Evolutionary conservation across 1,140 invertebrate species (phyloP).

Genomic region (Aphelinus certus): DNA sequence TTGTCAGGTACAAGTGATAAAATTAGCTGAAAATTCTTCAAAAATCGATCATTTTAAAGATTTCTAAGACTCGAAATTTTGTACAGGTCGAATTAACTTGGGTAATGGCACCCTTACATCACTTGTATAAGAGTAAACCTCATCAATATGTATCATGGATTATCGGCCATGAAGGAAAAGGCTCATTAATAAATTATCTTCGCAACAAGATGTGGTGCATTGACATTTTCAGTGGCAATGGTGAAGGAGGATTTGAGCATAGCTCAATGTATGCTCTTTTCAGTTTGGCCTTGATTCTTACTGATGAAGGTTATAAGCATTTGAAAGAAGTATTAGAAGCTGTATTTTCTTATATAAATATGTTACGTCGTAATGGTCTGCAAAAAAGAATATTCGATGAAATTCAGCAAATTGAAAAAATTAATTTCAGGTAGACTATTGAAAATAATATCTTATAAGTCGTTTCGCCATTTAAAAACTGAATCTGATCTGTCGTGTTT

Average conservation of each 20-base stretch:
- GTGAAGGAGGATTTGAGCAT: slow-evolving; percentile 78
- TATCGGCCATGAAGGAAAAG: slow-evolving; percentile 88
- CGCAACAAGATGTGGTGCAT: slow-evolving; percentile 86
- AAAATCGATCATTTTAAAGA: slow-evolving; percentile 27
- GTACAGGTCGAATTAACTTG: slow-evolving; percentile 79
- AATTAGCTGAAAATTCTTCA: slow-evolving; percentile 23
- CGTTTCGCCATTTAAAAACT: too few species aligned
- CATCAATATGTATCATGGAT: slow-evolving; percentile 83
- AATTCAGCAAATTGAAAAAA: slow-evolving; percentile 75
- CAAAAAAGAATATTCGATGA: slow-evolving; percentile 79
- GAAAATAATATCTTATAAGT: too few species aligned
- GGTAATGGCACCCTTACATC: slow-evolving; percentile 79
- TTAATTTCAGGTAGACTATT: slow-evolving; percentile 66
- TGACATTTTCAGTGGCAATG: slow-evolving; percentile 79
- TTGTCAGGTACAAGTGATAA: slow-evolving; percentile 64
- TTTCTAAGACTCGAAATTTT: slow-evolving; percentile 27
- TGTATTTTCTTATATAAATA: slow-evolving; percentile 79
- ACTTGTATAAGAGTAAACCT: slow-evolving; percentile 81
- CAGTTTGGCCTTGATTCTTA: slow-evolving; percentile 78
- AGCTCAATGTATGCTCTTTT: slow-evolving; percentile 81
- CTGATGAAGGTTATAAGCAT: slow-evolving; percentile 80
- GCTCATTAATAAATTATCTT: slow-evolving; percentile 85
- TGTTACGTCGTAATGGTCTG: slow-evolving; percentile 72
- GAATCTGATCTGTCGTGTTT: slow-evolving; percentile 27
- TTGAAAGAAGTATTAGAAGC: slow-evolving; percentile 75